phyloP scores from a whole-genome alignment of 2,113 vertebrate species.

The Brachyistius frenatus region DNA sequence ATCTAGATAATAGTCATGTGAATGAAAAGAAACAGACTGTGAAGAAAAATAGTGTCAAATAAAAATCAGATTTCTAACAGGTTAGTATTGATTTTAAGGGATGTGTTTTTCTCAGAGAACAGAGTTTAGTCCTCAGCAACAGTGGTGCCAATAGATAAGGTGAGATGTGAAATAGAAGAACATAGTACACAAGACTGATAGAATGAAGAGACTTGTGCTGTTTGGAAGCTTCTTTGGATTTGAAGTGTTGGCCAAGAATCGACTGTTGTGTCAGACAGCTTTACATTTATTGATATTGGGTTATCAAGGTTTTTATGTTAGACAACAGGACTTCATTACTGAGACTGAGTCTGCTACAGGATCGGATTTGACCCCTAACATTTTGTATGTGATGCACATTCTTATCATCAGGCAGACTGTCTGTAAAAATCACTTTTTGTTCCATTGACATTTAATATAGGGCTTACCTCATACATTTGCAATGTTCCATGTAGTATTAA shows the following conservation, averaged over 20 bases:
- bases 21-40: too few relatives aligned
- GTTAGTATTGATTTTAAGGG: too few relatives aligned
- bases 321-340: neutral
- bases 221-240: conserved; percentile 65
- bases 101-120: too few relatives aligned
- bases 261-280: neutral
- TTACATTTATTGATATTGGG: neutral
- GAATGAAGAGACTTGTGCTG: neutral
- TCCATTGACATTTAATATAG: neutral
- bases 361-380: neutral
- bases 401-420: neutral
- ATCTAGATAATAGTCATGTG: too few relatives aligned
- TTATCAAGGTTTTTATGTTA: conserved; percentile 12
- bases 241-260: conserved; percentile 10
- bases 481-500: too few relatives aligned
- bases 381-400: neutral
- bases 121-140: conserved; percentile 5
- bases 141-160: conserved; percentile 17
- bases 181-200: conserved; percentile 54
- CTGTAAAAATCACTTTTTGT: neutral
- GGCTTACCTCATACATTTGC: neutral
- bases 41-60: neutral
- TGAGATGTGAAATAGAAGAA: conserved; percentile 16
- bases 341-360: neutral
- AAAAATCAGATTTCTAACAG: too few relatives aligned